Base-by-base conservation (phyloP, 2,888 invertebrate genomes). In the Notodonta dromedarius region DNA sequence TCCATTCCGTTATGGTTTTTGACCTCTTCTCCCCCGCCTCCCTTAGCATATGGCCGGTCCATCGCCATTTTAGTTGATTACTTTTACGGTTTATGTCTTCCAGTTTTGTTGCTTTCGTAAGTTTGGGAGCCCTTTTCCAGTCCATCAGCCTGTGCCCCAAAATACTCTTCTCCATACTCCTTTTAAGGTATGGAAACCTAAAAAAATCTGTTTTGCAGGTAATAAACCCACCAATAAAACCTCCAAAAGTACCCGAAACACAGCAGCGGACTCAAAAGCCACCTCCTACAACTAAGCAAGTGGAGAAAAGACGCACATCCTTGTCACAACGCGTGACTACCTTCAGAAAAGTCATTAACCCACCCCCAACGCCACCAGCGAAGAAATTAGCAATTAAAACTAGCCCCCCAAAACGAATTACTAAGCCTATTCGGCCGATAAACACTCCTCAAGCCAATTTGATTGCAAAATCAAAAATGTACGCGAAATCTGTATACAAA, bases 311-410 rank as follows among this genome's bases (percentile, higher is more conserved):
- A 39, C 65, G 54, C 53, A 40, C 48, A 39, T 56, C 62, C 8
- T 48, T 53, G 11, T 50, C 53, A 11, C 62, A 65, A 67, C 57
- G 65, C 40, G 14, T 67, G n/a, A 7, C 63, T 9, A 32, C 58
- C 40, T 48, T 58, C 7, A 69, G 55, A 46, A 69, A 65, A 56
- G 46, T 32, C 14, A 60, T 50, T 40, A 32, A 60, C 50, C 46
- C 56, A n/a, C 57, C 53, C 5, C 39, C 59, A 54, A 52, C 53
- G 44, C 14, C 61, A 8, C 42, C 62, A 14, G 40, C 32, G 39
- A 66, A 58, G 52, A 71, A 65, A 66, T 56, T 62, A 39, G 58
- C 62, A 32, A 24, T 62, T 56, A 70, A 65, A 63, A 64, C 46
- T 35, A 69, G 46, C 35, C 51, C 39, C 2, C 50, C 40, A 58